phyloP scores from a whole-genome alignment of 2,888 invertebrate genomes.

The Trichopoda pennipes region DNA sequence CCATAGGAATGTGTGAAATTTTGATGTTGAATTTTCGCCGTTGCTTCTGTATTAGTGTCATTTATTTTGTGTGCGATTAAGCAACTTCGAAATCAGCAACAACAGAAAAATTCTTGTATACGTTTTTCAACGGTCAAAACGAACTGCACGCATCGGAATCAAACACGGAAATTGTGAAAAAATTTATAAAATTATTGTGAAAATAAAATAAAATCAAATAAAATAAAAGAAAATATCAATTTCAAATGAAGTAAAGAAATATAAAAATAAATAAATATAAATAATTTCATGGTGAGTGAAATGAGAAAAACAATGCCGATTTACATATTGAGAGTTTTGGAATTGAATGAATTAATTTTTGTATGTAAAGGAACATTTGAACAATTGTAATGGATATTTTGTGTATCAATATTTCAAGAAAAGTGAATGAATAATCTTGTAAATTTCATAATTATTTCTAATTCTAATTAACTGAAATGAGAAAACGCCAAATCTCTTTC shows the following conservation, averaged over 20 bases:
- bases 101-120: constrained; percentile 72
- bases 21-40: constrained; percentile 36
- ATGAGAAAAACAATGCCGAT: too few species aligned
- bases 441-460: constrained; percentile 2
- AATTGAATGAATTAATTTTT: neutral
- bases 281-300: constrained; percentile 28
- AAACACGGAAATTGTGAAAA: constrained; percentile 46
- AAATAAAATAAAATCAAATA: constrained; percentile 1
- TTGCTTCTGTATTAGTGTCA: neutral
- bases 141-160: constrained; percentile 52
- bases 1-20: neutral
- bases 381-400: neutral
- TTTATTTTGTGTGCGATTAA: constrained; percentile 62
- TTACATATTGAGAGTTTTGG: neutral
- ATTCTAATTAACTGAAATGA: too few species aligned
- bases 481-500: neutral
- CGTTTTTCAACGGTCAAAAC: constrained; percentile 68
- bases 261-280: neutral
- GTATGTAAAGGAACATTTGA: too few species aligned
- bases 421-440: neutral
- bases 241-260: constrained; percentile 9
- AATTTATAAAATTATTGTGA: constrained; percentile 30
- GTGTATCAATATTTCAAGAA: constrained; percentile 1
- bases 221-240: too few species aligned
- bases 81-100: constrained; percentile 70